A percentile compares a stretch with the other conserved stretches of the same genome.
Evolutionary conservation across 2,113 vertebrate genomes (phyloP).

Genomic region (Pedionomus torquatus): DNA sequence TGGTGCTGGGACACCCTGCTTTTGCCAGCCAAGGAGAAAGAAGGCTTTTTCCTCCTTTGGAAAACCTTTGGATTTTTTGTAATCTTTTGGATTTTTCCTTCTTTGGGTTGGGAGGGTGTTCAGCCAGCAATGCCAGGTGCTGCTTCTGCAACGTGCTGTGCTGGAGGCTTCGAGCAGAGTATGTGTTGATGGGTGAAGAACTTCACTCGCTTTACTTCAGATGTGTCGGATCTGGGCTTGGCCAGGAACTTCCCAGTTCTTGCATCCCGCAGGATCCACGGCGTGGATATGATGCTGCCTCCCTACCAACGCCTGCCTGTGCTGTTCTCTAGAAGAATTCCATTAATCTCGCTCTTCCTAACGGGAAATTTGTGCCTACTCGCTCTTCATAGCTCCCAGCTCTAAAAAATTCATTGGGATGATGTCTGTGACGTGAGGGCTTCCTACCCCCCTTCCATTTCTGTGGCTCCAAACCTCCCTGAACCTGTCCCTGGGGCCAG

Average conservation of each 20-base stretch:
- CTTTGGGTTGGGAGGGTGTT: background rate
- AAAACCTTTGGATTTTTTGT: background rate
- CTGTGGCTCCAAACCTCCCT: background rate
- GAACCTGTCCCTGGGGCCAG: background rate
- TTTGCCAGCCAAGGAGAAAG: accelerated
- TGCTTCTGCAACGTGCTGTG: background rate
- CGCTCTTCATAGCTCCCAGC: background rate
- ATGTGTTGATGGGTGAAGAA: background rate
- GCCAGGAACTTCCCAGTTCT: background rate
- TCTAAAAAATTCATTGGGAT: background rate
- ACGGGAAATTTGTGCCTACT: background rate
- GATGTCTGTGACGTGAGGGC: background rate
- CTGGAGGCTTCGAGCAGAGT: background rate
- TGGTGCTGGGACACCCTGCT: background rate
- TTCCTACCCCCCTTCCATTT: background rate
- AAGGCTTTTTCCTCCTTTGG: background rate
- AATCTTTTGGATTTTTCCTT: no score
- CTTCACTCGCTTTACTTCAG: background rate
- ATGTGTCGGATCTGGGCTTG: background rate
- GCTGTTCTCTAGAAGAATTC: no score
- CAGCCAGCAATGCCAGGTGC: background rate
- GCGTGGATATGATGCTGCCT: no score
- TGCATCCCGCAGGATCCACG: background rate
- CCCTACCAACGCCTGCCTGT: no score
- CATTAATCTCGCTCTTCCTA: background rate